phyloP scores from a whole-genome alignment of 1,140 invertebrate species.

The Sogatella furcifera region DNA sequence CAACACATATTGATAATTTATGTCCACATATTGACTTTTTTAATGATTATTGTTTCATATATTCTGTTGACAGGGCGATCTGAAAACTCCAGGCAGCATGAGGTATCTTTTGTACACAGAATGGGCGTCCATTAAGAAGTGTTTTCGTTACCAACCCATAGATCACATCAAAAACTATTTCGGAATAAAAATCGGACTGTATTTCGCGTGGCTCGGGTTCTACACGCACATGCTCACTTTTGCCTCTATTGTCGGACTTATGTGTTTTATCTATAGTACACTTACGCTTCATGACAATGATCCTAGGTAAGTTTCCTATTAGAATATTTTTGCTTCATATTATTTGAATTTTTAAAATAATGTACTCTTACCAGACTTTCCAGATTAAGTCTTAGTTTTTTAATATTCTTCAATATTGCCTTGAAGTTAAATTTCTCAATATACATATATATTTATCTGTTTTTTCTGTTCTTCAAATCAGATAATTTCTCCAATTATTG shows the following conservation, averaged over 20 bases:
- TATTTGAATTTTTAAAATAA: no score
- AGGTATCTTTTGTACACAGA: constrained; percentile 68
- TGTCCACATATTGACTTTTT: no score
- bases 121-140: constrained; percentile 73
- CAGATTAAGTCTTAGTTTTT: no score
- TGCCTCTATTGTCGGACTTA: constrained; percentile 68
- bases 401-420: no score
- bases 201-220: constrained; percentile 96
- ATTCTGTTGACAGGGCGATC: constrained; percentile 49
- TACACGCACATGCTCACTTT: constrained; percentile 90
- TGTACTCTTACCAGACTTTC: no score
- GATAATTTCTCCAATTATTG: no score
- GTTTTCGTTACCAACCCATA: constrained; percentile 76
- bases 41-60: constrained; percentile 32
- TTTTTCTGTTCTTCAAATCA: no score
- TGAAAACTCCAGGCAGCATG: constrained; percentile 52
- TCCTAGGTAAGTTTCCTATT: constrained; percentile 46
- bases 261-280: constrained; percentile 72
- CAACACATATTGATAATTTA: no score
- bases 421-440: no score
- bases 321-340: no score
- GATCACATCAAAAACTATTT: constrained; percentile 82
- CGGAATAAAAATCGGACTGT: constrained; percentile 84
- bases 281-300: constrained; percentile 57
- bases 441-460: no score